Conservation (phyloP, 2,113 vertebrate species). For the Tauraco erythrolophus region DNA sequence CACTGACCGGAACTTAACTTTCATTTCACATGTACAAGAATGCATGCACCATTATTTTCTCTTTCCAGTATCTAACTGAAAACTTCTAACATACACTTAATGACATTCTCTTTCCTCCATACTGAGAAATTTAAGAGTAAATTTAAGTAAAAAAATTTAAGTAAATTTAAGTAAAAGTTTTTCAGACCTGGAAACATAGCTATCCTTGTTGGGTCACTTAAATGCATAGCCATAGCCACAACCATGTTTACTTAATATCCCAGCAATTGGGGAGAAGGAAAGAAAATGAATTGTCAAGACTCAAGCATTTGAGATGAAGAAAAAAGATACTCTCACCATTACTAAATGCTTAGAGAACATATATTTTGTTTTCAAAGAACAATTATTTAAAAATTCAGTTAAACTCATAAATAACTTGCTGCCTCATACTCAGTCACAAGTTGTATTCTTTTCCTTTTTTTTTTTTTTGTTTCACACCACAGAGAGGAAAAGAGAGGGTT, state of each 20-base stretch:
- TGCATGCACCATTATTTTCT: not conserved
- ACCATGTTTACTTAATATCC: not conserved
- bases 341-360: not conserved
- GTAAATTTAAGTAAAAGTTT: not conserved
- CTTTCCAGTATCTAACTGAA: not conserved
- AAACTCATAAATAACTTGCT: not conserved
- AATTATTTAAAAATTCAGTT: not conserved
- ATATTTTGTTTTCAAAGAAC: not conserved
- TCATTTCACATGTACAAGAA: not conserved
- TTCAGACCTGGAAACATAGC: not conserved
- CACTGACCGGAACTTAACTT: not conserved
- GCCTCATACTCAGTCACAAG: not conserved
- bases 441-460: not conserved
- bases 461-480: not conserved
- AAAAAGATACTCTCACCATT: not conserved
- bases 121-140: not conserved
- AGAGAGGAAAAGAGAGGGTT: not conserved
- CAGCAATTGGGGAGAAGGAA: not conserved
- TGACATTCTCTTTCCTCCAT: not conserved
- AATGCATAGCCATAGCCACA: accelerated
- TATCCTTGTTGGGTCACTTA: not conserved
- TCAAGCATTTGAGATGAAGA: not conserved
- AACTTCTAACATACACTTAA: not conserved
- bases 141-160: not conserved
- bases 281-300: not conserved